A percentile compares a stretch with the other conserved stretches of the same genome.
Conservation (phyloP, 1,140 invertebrate genomes). For the Antheraea pernyi region DNA sequence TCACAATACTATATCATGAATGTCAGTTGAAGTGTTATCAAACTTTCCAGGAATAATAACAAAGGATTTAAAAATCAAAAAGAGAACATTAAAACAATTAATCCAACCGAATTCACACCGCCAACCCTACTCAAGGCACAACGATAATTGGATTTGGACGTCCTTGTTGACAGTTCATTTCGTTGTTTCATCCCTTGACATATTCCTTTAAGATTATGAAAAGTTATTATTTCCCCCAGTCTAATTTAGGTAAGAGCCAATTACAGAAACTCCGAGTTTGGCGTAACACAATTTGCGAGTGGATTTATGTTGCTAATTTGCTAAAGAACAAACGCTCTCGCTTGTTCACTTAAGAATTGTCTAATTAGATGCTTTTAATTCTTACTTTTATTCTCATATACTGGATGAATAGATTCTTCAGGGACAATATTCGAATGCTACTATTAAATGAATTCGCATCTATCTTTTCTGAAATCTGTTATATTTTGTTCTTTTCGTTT, state of each 20-base stretch:
- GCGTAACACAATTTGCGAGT: neutral
- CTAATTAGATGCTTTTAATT: constrained; percentile 1
- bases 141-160: constrained; percentile 70
- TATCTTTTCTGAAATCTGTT: no score
- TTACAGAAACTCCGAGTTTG: constrained; percentile 40
- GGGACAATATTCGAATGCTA: neutral
- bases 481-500: no score
- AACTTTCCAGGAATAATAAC: no score
- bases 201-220: constrained; percentile 67
- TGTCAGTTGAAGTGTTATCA: no score
- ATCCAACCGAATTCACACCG: neutral
- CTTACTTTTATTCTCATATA: neutral
- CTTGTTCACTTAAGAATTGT: constrained; percentile 8
- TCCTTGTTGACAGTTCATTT: constrained; percentile 71
- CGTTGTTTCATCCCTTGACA: constrained; percentile 55
- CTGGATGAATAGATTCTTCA: neutral
- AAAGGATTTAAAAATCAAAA: no score
- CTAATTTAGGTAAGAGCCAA: constrained; percentile 67
- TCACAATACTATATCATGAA: no score
- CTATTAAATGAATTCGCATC: neutral
- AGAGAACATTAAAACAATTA: neutral
- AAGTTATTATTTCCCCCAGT: constrained; percentile 58
- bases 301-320: constrained; percentile 13
- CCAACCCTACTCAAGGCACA: constrained; percentile 26
- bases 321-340: neutral